These are phyloP conservation scores for Gambelia wislizenii DNA, from an alignment of 2,797 vertebrate genomes.

Conservation along the genomic window DNA sequence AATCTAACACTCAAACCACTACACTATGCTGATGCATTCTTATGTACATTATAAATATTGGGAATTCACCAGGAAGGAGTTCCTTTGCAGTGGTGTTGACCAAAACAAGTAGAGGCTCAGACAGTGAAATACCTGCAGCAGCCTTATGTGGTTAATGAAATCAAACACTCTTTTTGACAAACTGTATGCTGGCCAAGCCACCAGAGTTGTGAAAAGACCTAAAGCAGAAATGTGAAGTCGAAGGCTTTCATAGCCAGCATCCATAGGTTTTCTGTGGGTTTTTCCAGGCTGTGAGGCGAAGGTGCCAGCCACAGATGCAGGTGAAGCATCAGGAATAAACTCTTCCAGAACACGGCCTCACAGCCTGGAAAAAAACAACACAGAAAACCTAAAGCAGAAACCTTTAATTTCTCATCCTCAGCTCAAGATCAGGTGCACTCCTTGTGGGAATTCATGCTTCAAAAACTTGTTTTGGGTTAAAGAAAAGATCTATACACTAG, in stretches of 20 bases:
- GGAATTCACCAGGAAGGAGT: not conserved
- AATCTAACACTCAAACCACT: no score
- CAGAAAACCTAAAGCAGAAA: not conserved
- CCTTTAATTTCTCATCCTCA: not conserved
- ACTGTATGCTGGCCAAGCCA: not conserved
- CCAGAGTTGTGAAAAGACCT: not conserved
- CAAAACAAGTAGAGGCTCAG: not conserved
- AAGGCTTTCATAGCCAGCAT: no score
- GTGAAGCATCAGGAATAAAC: no score
- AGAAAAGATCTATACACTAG: not conserved
- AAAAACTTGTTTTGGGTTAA: not conserved
- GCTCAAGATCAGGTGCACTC: not conserved
- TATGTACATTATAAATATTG: not conserved
- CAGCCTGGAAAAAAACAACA: no score
- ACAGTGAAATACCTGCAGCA: not conserved
- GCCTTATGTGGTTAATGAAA: not conserved
- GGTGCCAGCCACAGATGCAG: no score
- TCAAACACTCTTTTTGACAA: not conserved
- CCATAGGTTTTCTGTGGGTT: no score
- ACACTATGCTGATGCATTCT: no score
- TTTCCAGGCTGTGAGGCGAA: no score
- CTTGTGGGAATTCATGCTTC: not conserved
- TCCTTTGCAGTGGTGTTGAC: not conserved
- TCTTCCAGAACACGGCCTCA: no score
- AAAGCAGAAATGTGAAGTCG: not conserved